Base-by-base conservation (phyloP, 2,797 vertebrate species). In the Chelonia mydas region DNA sequence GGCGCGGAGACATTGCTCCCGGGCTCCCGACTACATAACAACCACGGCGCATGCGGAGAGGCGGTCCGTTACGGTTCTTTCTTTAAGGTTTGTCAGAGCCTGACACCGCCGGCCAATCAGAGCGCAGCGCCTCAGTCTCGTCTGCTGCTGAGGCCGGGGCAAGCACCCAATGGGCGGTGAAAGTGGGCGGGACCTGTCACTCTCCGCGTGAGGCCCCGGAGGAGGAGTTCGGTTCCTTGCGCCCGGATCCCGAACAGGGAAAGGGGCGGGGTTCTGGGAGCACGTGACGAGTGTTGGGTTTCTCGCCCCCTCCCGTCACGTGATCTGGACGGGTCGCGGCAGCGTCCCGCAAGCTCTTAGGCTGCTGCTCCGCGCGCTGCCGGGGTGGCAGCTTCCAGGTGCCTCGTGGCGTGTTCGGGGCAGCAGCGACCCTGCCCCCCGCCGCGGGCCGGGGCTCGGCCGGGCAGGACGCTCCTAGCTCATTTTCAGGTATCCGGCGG, bases 141-240 rank as follows among this genome's bases (percentile, higher is more conserved):
- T n/a, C 15, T 21, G 17, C 61, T 2, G n/a, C 31, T 7, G 31
- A 25, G 21, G 23, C 68, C 19, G 68, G 13, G 37, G 13, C 16
- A 57, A 6, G 80, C 16, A 0, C 0, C 90, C 85, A 55, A 55
- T 76, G 54, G 37, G 33, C 5, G 27, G 13, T 37, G 9, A 11
- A 47, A 13, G 16, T 1, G 1, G 7, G 2, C 15, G 3, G 8
- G 41, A 11, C 21, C 47, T 4, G 7, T 11, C 10, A 19, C 1
- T 6, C 41, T 45, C 0, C 74, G 77, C 45, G 81, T 54, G 88
- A 81, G 2, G 10, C 37, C 76, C 31, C 9, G 76, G 49, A 87
- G 59, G 49, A 83, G 47, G 68, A 11, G 79, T 41, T 11, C 31
- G 33, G 61, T 31, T n/a, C 21, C n/a, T 54, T 31, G 41, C 33